Conservation (phyloP, 2,113 vertebrate genomes). For the Capreolus pygargus region DNA sequence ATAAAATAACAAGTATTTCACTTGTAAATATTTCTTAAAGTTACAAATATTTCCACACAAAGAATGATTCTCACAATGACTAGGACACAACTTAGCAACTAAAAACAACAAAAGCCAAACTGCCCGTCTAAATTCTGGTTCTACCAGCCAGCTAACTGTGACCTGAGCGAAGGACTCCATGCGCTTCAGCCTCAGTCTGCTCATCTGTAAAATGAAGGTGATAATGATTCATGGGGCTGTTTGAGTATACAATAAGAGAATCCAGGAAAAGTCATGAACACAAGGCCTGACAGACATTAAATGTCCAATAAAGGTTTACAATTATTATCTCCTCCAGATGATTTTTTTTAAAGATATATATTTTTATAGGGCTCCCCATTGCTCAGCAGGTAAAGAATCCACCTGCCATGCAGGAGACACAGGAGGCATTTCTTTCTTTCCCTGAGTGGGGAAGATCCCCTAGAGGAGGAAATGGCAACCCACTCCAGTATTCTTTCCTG, state of each 20-base stretch:
- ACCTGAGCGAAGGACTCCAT: background rate
- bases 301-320: background rate
- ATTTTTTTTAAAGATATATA: background rate
- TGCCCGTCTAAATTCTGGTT: background rate
- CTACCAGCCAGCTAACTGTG: background rate
- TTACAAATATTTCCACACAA: background rate
- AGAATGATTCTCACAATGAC: background rate
- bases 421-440: no score
- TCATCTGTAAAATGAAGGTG: background rate
- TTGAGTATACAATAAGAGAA: background rate
- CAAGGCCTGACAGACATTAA: background rate
- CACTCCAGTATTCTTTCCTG: no score
- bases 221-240: background rate
- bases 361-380: background rate
- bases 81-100: background rate
- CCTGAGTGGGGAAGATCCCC: no score
- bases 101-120: background rate
- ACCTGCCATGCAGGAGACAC: no score
- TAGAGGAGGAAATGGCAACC: no score
- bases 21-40: background rate
- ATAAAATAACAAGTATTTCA: background rate
- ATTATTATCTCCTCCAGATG: background rate
- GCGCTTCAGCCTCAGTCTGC: background rate
- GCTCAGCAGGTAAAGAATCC: no score
- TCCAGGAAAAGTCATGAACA: background rate